Base-by-base conservation (phyloP, 2,113 vertebrate genomes). In the Pongo abelii region DNA sequence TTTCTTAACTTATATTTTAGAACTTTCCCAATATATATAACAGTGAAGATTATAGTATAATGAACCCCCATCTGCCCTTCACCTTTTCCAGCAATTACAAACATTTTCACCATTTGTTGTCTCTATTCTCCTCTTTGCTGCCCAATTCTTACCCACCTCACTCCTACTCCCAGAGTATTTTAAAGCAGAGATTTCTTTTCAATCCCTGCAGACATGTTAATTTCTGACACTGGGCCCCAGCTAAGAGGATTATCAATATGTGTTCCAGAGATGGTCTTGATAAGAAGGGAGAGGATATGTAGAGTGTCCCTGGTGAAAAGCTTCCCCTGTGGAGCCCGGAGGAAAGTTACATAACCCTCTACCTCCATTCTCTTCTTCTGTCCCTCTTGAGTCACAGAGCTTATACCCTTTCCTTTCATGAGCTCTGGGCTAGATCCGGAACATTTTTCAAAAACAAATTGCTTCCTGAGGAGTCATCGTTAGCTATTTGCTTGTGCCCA, bases 391-490 rank as follows among this genome's bases (percentile, higher is more conserved):
- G 83, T 91, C 94, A 78, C 87, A 50, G 81, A 83, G 59, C 67
- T 97, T 55, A 80, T 67, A 40, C 80, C 87, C 96, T 97, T 91
- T 84, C 38, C 81, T 94, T 94, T 87, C 67, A 4, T 86, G 86
- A 97, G 88, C 90, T 57, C 93, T 78, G 84, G 85, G 57, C 84
- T 83, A 38, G 23, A 67, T 79, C 96, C 64, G 55, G 70, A 94
- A 75, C 69, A 50, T 92, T 94, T 97, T 95, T 96, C 93, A 97
- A 96, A 97, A 98, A 94, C 91, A 96, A 96, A 98, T 96, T 95
- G 88, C 97, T 97, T 98, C 96, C 97, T 96, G 95, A 96, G 61
- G 95, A 97, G 95, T 97, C 97, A 96, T 97, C 52, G 12, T 84
- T 89, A 90, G 91, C 96, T 96, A 12, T 97, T 95, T 95, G 85